A percentile compares a stretch with the other conserved stretches of the same genome.
Conservation (phyloP, 2,113 vertebrate species). For the Eira barbara region DNA sequence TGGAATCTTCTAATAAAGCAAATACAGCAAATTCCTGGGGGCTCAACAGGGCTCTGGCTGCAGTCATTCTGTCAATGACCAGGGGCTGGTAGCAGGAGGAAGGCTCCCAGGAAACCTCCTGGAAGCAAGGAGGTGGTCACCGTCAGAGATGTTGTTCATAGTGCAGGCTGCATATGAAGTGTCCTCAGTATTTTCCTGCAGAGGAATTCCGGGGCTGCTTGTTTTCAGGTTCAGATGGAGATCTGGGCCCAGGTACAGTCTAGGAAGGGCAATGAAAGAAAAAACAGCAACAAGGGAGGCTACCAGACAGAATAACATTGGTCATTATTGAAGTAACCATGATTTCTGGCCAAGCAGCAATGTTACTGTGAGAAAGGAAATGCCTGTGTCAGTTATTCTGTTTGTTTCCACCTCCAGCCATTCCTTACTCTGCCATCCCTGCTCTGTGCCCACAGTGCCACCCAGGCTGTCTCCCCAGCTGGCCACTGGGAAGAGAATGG, state of each 20-base stretch:
- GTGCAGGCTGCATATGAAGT: not conserved
- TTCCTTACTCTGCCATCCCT: not conserved
- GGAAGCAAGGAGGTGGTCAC: too few species aligned
- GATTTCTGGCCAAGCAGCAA: not conserved
- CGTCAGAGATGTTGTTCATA: fast-evolving
- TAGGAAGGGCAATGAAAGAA: not conserved
- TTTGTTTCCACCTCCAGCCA: too few species aligned
- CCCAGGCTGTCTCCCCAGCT: not conserved
- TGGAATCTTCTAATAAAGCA: not conserved
- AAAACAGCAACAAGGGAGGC: not conserved
- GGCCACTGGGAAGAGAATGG: not conserved
- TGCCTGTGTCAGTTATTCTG: too few species aligned
- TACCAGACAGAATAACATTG: fast-evolving
- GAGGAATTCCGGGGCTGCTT: not conserved
- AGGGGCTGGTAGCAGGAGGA: not conserved
- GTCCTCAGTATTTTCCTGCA: not conserved
- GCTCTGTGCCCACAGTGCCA: not conserved
- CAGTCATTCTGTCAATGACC: not conserved
- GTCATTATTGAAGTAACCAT: not conserved
- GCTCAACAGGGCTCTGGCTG: not conserved
- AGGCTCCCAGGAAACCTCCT: not conserved
- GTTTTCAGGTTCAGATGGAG: not conserved
- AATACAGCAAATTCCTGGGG: not conserved
- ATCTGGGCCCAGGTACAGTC: not conserved
- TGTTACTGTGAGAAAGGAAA: not conserved